Evolutionary conservation across 2,797 vertebrate species (phyloP).

Genomic region (Dromococcyx pavoninus): DNA sequence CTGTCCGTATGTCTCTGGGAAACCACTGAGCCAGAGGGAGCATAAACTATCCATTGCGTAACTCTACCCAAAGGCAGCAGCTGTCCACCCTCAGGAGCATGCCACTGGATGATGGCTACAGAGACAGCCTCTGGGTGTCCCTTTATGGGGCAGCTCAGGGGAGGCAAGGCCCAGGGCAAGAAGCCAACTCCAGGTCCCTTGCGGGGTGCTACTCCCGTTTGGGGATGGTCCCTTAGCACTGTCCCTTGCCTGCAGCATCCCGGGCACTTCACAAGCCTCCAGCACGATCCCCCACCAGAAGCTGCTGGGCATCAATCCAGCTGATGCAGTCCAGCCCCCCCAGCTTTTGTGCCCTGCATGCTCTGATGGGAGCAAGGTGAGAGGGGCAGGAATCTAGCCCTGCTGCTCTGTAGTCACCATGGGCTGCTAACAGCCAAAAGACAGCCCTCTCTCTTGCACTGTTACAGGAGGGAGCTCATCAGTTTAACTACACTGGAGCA

Average conservation of each 20-base stretch:
- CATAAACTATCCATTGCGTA: fast-evolving
- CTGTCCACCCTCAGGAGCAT: neutral
- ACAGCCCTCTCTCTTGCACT: neutral
- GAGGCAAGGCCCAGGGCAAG: neutral
- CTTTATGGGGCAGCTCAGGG: neutral
- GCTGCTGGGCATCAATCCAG: neutral
- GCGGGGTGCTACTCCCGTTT: neutral
- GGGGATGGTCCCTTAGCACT: neutral
- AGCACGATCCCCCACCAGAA: neutral
- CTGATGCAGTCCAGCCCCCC: fast-evolving
- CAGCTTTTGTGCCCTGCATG: neutral
- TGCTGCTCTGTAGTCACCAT: neutral
- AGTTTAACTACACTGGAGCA: neutral
- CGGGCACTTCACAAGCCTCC: neutral
- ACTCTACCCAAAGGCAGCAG: neutral
- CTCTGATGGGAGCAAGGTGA: neutral
- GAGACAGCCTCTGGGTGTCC: neutral
- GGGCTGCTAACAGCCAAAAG: neutral
- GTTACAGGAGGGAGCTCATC: neutral
- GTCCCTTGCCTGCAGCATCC: neutral
- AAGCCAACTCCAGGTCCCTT: neutral
- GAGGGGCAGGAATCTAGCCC: neutral
- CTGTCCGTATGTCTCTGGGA: neutral
- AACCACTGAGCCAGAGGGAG: neutral
- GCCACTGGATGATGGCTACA: neutral